Percentiles rank a stretch among this genome's conserved stretches.
phyloP scores from a whole-genome alignment of 53 echinoderm and acorn worm species.

The Mesocentrotus franciscanus region DNA sequence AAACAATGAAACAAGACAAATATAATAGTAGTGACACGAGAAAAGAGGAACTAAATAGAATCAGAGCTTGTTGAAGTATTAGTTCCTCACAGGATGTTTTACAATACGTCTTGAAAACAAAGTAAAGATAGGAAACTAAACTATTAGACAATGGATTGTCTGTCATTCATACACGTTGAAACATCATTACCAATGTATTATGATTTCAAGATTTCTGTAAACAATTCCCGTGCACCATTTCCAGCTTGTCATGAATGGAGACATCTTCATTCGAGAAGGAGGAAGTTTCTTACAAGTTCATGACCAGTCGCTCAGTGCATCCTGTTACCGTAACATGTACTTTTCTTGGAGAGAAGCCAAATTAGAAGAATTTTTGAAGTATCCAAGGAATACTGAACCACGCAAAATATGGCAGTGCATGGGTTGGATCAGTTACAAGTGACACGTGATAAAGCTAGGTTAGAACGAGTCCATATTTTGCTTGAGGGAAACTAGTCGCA shows the following conservation, averaged over 20 bases:
- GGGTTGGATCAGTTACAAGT: conserved; percentile 12
- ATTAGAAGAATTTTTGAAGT: neutral
- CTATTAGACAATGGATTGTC: too few species aligned
- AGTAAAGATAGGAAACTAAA: too few species aligned
- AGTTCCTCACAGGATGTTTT: too few species aligned
- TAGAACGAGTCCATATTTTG: neutral
- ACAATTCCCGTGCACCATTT: neutral
- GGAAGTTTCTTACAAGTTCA: conserved; percentile 33
- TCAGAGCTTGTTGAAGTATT: too few species aligned
- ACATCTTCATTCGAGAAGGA: neutral
- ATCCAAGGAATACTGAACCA: conserved; percentile 13
- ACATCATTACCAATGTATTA: neutral
- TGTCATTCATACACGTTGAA: too few species aligned
- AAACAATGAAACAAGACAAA: too few species aligned
- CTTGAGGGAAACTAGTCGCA: neutral
- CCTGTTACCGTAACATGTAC: neutral
- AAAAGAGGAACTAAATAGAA: too few species aligned
- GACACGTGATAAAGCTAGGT: neutral
- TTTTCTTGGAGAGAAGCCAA: conserved; percentile 14
- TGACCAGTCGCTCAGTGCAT: conserved; percentile 2
- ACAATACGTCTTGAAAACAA: too few species aligned
- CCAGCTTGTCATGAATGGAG: neutral
- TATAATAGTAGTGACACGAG: too few species aligned
- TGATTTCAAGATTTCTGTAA: conserved; percentile 16
- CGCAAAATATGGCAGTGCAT: neutral